Percentiles rank a stretch among this genome's conserved stretches.
These are phyloP conservation scores for Drosophila diplacantha DNA, from an alignment of 2,888 invertebrate species.

Conservation along the genomic window DNA sequence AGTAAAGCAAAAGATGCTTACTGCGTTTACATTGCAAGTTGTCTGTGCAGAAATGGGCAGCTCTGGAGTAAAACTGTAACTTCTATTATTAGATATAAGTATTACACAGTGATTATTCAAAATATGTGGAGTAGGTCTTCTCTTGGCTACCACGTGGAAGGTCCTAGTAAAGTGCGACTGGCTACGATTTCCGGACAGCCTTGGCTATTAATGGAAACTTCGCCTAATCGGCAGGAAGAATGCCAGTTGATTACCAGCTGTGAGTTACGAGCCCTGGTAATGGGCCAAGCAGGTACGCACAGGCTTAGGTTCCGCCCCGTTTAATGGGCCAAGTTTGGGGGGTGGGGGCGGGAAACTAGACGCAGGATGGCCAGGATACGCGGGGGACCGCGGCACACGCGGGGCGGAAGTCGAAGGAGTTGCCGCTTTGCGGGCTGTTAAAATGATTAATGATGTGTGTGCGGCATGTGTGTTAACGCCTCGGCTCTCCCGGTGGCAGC, in stretches of 20 bases:
- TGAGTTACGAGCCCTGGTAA: constrained; percentile 19
- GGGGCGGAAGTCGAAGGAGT: constrained; percentile 49
- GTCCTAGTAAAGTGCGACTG: background rate
- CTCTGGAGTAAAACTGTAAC: too few relatives aligned
- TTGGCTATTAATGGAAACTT: background rate
- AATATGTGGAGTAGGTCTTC: background rate
- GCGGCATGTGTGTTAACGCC: constrained; percentile 65
- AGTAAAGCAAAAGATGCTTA: too few relatives aligned
- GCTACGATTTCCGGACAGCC: background rate
- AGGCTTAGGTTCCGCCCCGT: constrained; percentile 7
- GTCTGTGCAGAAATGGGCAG: too few relatives aligned
- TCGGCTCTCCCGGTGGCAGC: constrained; percentile 28
- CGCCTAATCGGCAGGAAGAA: background rate
- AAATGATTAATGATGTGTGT: constrained; percentile 77
- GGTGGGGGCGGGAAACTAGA: constrained; percentile 9
- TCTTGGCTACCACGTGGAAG: background rate
- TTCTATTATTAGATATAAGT: background rate
- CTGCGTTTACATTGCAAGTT: too few relatives aligned
- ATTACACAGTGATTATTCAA: background rate
- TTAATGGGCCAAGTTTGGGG: constrained; percentile 35
- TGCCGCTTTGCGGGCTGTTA: constrained; percentile 49
- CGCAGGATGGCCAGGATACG: background rate
- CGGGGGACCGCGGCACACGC: constrained; percentile 13
- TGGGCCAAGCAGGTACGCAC: background rate
- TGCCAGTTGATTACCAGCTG: background rate